These are phyloP conservation scores for Xiphophorus couchianus DNA, from an alignment of 2,113 vertebrate genomes.

Conservation along the genomic window DNA sequence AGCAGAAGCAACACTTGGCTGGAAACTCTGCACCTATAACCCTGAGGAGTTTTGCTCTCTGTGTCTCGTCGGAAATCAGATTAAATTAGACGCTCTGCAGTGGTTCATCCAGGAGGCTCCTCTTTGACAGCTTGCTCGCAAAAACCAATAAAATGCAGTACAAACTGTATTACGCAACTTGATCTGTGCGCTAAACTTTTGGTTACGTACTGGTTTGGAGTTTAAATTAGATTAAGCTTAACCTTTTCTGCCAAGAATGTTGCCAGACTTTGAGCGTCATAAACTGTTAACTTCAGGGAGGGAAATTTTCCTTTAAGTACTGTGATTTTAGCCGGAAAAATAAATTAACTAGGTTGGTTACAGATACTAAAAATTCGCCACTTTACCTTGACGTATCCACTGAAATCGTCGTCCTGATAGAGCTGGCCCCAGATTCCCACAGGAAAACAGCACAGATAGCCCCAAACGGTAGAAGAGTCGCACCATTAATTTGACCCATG, in stretches of 20 bases:
- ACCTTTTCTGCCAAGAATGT: neutral
- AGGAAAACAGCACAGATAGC: conserved; percentile 68
- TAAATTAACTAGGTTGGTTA: too few species aligned
- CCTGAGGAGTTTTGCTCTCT: conserved; percentile 39
- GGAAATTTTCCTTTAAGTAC: neutral
- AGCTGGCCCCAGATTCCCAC: conserved; percentile 69
- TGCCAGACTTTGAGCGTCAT: neutral
- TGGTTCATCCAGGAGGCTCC: conserved; percentile 52
- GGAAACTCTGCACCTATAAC: conserved; percentile 35
- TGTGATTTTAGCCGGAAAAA: too few species aligned
- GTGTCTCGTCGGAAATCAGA: conserved; percentile 48
- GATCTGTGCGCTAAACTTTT: conserved; percentile 5
- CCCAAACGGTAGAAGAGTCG: conserved; percentile 66
- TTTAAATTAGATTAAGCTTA: conserved; percentile 3
- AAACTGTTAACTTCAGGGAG: neutral
- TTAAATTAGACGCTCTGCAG: conserved; percentile 37
- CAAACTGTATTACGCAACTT: neutral
- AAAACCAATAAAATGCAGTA: conserved; percentile 25
- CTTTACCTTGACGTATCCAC: conserved; percentile 71
- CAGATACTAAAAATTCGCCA: neutral
- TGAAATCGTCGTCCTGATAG: conserved; percentile 65
- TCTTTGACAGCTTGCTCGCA: conserved; percentile 39
- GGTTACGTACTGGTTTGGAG: conserved; percentile 1
- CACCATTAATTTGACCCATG: conserved; percentile 74
- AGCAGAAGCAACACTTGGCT: conserved; percentile 57